Percentiles rank a stretch among this genome's conserved stretches.
phyloP scores from a whole-genome alignment of 2,113 vertebrate species.

The Alexandromys fortis region DNA sequence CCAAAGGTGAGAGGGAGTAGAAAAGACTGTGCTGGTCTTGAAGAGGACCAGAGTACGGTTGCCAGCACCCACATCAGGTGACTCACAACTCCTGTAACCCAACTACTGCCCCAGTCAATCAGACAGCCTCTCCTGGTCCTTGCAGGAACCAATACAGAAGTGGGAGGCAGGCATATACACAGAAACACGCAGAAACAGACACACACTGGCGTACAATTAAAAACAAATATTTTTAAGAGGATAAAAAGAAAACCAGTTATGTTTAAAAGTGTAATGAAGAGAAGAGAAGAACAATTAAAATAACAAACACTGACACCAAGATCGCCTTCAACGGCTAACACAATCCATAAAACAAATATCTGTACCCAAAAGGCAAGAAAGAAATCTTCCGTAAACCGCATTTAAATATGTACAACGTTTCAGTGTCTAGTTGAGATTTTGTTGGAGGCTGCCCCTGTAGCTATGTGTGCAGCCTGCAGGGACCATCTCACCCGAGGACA shows the following conservation, averaged over 20 bases:
- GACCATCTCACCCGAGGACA: not conserved
- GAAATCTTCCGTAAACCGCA: constrained; percentile 42
- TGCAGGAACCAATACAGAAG: not conserved
- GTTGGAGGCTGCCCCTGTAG: not conserved
- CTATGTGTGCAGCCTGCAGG: constrained; percentile 25
- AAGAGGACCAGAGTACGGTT: not conserved
- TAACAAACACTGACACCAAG: constrained; percentile 28
- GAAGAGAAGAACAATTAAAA: constrained; percentile 53
- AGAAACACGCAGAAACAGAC: not conserved
- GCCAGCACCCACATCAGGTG: not conserved
- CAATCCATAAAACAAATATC: constrained; percentile 52
- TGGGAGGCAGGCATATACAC: not conserved
- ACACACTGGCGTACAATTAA: not conserved
- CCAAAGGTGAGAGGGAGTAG: not conserved
- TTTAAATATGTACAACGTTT: constrained; percentile 51
- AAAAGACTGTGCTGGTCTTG: not conserved
- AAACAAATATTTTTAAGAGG: not conserved
- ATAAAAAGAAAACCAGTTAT: not conserved
- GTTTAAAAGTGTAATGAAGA: constrained; percentile 28
- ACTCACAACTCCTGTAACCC: not conserved
- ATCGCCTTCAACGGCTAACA: constrained; percentile 48
- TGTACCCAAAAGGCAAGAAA: constrained; percentile 34
- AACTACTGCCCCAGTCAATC: not conserved
- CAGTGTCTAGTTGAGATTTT: not conserved
- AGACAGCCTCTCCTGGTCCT: not conserved